Percentiles rank a stretch among this genome's conserved stretches.
Conservation (phyloP, 1,140 invertebrate genomes). For the Agraylea sexmaculata region DNA sequence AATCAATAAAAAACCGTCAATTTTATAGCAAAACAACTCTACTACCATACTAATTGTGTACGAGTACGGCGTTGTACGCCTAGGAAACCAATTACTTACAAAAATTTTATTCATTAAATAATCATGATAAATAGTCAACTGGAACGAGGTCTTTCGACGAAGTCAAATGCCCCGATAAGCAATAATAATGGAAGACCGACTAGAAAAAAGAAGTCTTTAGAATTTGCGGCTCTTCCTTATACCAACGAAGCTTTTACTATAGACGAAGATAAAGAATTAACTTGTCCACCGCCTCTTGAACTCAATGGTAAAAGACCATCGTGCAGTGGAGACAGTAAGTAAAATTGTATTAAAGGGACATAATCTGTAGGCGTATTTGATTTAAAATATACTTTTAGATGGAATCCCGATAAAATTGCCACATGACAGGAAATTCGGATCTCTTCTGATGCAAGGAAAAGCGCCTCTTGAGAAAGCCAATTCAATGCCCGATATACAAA, state of each 20-base stretch:
- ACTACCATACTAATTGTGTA: too few species aligned
- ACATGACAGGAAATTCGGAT: constrained; percentile 33
- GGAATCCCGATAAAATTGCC: constrained; percentile 15
- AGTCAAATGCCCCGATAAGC: constrained; percentile 13
- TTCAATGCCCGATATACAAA: constrained; percentile 74
- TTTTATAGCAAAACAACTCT: too few species aligned
- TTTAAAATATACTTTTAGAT: background rate
- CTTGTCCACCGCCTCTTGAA: background rate
- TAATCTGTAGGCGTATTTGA: background rate
- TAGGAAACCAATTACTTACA: too few species aligned
- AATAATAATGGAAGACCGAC: constrained; percentile 20
- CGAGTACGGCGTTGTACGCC: too few species aligned
- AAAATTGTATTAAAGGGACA: background rate
- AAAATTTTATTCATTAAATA: too few species aligned
- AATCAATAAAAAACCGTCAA: too few species aligned
- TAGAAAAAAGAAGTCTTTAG: constrained; percentile 35
- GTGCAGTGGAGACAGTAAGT: background rate
- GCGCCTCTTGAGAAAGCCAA: constrained; percentile 61
- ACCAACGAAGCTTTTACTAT: constrained; percentile 46
- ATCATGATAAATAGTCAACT: too few species aligned
- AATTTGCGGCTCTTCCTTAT: constrained; percentile 34
- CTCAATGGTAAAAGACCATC: background rate
- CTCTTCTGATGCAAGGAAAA: constrained; percentile 34
- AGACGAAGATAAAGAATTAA: constrained; percentile 29
- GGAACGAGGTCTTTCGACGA: constrained; percentile 11